Evolutionary conservation across 2,888 invertebrate genomes (phyloP).

Genomic region (Rhagium mordax): DNA sequence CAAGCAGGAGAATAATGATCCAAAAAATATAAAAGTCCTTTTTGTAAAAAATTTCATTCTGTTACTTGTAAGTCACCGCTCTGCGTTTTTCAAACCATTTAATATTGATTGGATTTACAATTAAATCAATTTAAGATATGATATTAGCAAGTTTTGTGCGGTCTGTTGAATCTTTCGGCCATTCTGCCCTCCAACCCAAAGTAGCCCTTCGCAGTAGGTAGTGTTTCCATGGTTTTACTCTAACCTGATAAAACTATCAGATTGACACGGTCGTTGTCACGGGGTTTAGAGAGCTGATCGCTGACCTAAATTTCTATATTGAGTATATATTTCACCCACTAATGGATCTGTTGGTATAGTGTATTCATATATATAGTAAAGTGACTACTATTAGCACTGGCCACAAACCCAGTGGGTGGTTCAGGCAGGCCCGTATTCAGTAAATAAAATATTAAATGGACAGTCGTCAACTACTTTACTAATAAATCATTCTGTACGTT

Average conservation of each 20-base stretch:
- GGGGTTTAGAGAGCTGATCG: background rate
- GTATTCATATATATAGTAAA: too few species aligned
- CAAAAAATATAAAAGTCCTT: too few species aligned
- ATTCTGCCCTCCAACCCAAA: background rate
- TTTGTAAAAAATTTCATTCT: background rate
- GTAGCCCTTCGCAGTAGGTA: background rate
- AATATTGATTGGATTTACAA: too few species aligned
- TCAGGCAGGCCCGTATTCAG: too few species aligned
- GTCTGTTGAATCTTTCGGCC: background rate
- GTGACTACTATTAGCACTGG: too few species aligned
- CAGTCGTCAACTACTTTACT: too few species aligned
- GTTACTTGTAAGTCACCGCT: background rate
- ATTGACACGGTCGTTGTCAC: background rate
- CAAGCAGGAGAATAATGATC: too few species aligned
- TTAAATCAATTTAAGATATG: background rate
- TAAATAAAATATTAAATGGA: too few species aligned
- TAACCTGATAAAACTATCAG: background rate
- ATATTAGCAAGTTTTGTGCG: background rate
- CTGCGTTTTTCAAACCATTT: too few species aligned
- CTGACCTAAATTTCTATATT: background rate
- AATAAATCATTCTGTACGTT: too few species aligned
- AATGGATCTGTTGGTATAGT: background rate
- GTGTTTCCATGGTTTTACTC: background rate
- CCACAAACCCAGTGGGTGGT: too few species aligned
- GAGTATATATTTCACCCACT: background rate